phyloP scores from a whole-genome alignment of 2,113 vertebrate genomes.

The Mesembrinibis cayennensis region DNA sequence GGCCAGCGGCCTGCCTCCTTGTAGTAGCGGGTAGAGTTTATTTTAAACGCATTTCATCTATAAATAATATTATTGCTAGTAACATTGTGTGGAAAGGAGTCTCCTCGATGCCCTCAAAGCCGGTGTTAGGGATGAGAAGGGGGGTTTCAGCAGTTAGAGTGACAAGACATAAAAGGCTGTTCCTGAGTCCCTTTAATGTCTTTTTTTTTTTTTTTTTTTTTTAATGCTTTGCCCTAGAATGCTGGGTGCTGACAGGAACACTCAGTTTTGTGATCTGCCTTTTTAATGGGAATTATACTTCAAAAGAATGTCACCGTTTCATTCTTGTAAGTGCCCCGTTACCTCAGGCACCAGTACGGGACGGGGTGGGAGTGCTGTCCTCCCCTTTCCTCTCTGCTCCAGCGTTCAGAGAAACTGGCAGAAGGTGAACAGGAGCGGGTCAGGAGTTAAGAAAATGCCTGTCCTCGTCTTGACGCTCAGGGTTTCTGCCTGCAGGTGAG shows the following conservation, averaged over 20 bases:
- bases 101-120: accelerated
- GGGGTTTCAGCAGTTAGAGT: too few relatives aligned
- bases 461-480: accelerated
- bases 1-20: too few relatives aligned
- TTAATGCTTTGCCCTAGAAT: not conserved
- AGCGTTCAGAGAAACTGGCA: too few relatives aligned
- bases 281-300: not conserved
- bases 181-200: not conserved
- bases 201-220: not conserved
- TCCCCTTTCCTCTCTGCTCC: not conserved
- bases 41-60: accelerated
- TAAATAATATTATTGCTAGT: accelerated
- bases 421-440: accelerated
- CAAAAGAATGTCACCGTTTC: not conserved
- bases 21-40: not conserved
- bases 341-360: accelerated
- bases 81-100: not conserved
- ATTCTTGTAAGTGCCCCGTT: accelerated
- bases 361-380: accelerated
- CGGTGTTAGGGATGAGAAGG: accelerated
- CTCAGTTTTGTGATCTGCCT: not conserved
- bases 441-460: not conserved
- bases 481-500: not conserved
- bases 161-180: accelerated
- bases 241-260: accelerated